A percentile compares a stretch with the other conserved stretches of the same genome.
phyloP scores from a whole-genome alignment of 1,140 invertebrate genomes.

The Doryteuthis pealeii region DNA sequence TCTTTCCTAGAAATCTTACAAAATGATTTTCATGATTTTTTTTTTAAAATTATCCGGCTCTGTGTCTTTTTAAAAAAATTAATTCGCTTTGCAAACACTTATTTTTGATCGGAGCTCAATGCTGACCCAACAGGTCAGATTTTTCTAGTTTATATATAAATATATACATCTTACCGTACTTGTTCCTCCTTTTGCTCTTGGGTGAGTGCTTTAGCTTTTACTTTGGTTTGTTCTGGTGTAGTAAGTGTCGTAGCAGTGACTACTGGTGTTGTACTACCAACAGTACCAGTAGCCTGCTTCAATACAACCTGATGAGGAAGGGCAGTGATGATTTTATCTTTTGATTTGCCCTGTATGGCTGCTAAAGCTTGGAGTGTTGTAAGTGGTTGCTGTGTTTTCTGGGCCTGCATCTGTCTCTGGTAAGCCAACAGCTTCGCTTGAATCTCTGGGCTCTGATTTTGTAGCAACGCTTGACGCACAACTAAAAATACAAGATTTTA shows the following conservation, averaged over 20 bases:
- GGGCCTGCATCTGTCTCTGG: conserved; percentile 69
- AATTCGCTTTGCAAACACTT: no score
- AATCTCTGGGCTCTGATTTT: conserved; percentile 86
- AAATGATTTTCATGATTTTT: no score
- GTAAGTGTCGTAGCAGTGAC: conserved; percentile 15
- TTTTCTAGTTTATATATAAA: no score
- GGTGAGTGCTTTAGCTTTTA: conserved; percentile 50
- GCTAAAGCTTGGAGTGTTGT: background rate
- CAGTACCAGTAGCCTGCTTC: conserved; percentile 18
- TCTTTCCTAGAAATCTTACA: no score
- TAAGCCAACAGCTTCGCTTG: conserved; percentile 87
- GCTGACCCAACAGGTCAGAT: no score
- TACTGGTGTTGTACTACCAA: conserved; percentile 36
- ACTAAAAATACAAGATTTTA: conserved; percentile 46
- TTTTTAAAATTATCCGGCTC: no score
- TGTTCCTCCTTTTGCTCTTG: conserved; percentile 57
- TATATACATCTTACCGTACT: conserved; percentile 46
- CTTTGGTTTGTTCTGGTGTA: conserved; percentile 17
- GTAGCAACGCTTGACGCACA: conserved; percentile 60
- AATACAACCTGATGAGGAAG: background rate
- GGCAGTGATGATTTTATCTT: conserved; percentile 2
- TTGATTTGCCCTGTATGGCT: conserved; percentile 2
- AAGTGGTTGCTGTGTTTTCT: conserved; percentile 38
- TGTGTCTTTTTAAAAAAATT: no score
- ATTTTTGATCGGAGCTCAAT: no score